A percentile compares a stretch with the other conserved stretches of the same genome.
Evolutionary conservation across 2,888 invertebrate species (phyloP).

Genomic region (Dinocampus coccinellae): DNA sequence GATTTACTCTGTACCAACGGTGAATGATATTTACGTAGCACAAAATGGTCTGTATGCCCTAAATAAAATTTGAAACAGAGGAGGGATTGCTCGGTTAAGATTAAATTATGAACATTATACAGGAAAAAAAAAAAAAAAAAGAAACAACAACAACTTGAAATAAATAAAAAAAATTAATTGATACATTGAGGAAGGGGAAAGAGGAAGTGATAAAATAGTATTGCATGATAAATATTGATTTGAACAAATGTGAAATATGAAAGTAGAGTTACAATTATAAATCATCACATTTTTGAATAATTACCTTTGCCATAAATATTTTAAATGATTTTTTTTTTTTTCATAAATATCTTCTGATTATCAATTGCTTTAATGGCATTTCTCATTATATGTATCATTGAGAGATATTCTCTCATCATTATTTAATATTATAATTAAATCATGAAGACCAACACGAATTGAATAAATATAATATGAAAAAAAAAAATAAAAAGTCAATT

Average conservation of each 20-base stretch:
- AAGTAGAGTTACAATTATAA: slow-evolving; percentile 3
- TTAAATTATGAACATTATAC: slow-evolving; percentile 12
- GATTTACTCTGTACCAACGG: background rate
- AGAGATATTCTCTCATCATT: slow-evolving; percentile 24
- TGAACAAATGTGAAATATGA: background rate
- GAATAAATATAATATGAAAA: slow-evolving; percentile 6
- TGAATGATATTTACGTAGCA: background rate
- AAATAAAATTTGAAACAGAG: background rate
- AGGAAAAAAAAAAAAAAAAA: slow-evolving; percentile 22
- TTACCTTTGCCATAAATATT: slow-evolving; percentile 51
- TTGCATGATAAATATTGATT: background rate
- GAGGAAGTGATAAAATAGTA: background rate
- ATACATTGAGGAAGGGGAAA: background rate
- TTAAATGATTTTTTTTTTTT: slow-evolving; percentile 61
- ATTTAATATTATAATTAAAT: slow-evolving; percentile 23
- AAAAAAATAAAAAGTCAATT: slow-evolving; percentile 27
- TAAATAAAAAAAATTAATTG: too few relatives aligned
- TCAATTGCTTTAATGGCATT: slow-evolving; percentile 47
- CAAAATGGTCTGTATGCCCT: background rate
- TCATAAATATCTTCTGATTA: slow-evolving; percentile 59
- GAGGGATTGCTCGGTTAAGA: background rate
- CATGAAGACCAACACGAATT: background rate
- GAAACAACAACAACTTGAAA: too few relatives aligned
- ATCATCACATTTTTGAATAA: background rate
- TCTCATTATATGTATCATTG: slow-evolving; percentile 6